A percentile compares a stretch with the other conserved stretches of the same genome.
Evolutionary conservation across 2,113 vertebrate species (phyloP).

Genomic region (Galemys pyrenaicus): DNA sequence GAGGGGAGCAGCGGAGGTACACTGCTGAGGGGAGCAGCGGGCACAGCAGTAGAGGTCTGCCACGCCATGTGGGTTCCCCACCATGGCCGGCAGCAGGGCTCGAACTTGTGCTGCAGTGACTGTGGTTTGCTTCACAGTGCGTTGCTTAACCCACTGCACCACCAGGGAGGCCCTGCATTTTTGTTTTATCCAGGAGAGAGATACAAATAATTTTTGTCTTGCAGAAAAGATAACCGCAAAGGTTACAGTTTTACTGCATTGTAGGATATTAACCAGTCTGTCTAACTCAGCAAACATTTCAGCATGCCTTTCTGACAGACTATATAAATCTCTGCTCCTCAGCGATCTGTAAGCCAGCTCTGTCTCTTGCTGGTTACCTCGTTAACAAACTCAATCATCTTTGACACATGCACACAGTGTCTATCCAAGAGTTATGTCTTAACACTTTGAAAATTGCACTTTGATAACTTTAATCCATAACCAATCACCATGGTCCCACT

Average conservation of each 20-base stretch:
- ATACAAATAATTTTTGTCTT: background rate
- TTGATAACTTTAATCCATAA: background rate
- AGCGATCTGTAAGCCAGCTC: background rate
- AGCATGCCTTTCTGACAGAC: background rate
- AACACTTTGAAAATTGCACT: background rate
- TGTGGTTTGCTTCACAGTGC: too few relatives aligned
- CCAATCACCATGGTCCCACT: background rate
- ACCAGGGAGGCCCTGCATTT: too few relatives aligned
- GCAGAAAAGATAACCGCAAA: background rate
- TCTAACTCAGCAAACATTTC: slow-evolving; percentile 11
- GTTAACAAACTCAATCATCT: background rate
- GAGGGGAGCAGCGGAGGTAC: too few relatives aligned
- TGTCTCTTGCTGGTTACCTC: background rate
- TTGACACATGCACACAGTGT: background rate
- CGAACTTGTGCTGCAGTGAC: too few relatives aligned
- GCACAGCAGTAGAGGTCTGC: too few relatives aligned
- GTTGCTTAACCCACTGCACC: too few relatives aligned
- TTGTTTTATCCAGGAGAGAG: background rate
- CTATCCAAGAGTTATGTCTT: background rate
- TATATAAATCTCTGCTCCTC: background rate
- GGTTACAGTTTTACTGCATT: background rate
- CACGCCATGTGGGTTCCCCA: too few relatives aligned
- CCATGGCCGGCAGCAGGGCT: too few relatives aligned
- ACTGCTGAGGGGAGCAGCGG: too few relatives aligned
- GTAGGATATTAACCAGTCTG: background rate